These are phyloP conservation scores for Liparis tanakae DNA, from an alignment of 2,797 vertebrate species.

Conservation along the genomic window DNA sequence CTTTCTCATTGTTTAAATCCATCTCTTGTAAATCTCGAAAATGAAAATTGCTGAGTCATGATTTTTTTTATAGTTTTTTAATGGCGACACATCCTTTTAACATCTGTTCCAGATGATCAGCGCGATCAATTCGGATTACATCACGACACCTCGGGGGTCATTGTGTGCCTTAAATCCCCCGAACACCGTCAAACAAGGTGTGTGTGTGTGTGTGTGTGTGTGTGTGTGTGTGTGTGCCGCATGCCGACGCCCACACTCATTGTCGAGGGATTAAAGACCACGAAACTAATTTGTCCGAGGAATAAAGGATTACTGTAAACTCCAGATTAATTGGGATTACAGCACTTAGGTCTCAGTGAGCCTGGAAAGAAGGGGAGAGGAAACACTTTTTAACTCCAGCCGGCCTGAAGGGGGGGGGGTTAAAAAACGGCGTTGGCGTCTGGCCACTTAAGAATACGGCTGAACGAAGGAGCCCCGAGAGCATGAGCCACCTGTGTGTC, in stretches of 20 bases:
- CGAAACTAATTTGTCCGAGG: slow-evolving; percentile 70
- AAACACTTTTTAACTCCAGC: slow-evolving; percentile 44
- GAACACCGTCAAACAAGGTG: background rate
- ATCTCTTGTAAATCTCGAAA: too few relatives aligned
- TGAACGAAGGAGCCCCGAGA: slow-evolving; percentile 38
- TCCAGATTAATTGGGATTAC: slow-evolving; percentile 79
- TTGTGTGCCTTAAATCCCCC: background rate
- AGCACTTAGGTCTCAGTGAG: slow-evolving; percentile 63
- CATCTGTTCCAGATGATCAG: background rate
- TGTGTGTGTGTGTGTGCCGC: slow-evolving; percentile 17
- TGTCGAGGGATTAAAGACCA: slow-evolving; percentile 67
- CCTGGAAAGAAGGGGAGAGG: slow-evolving; percentile 46
- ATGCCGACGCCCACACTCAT: slow-evolving; percentile 33
- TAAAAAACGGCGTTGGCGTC: slow-evolving; percentile 48
- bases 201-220: background rate
- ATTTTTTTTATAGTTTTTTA: background rate
- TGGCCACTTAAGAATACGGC: slow-evolving; percentile 51
- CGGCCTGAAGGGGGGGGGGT: slow-evolving; percentile 35
- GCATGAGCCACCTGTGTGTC: slow-evolving; percentile 53
- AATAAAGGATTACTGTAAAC: slow-evolving; percentile 71
- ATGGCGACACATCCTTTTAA: background rate
- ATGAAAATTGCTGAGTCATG: background rate
- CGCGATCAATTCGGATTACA: background rate
- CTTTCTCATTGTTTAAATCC: background rate
- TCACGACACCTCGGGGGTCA: background rate